Conservation (phyloP, 2,888 invertebrate species). For the Hipparchia sbordonii region DNA sequence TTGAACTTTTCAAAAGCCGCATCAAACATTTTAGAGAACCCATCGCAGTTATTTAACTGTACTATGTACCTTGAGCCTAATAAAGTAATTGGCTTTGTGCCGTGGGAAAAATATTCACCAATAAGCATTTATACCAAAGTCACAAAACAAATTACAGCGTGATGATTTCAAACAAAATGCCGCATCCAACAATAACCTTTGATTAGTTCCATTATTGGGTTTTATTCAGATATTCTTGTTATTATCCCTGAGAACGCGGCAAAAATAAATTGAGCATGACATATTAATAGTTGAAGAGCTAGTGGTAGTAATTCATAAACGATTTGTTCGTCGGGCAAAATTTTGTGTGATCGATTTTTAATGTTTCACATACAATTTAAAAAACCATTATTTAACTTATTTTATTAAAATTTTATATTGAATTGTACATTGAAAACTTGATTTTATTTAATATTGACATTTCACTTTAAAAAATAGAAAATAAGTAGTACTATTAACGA, state of each 20-base stretch:
- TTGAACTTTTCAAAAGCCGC: not conserved
- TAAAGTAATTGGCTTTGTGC: not conserved
- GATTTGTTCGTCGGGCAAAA: not conserved
- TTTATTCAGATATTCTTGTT: slow-evolving; percentile 31
- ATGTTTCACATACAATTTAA: too few relatives aligned
- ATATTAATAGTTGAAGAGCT: slow-evolving; percentile 26
- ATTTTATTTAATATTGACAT: too few relatives aligned
- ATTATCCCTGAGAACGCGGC: slow-evolving; percentile 32
- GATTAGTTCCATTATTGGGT: slow-evolving; percentile 21
- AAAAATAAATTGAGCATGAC: slow-evolving; percentile 38
- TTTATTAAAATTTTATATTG: too few relatives aligned
- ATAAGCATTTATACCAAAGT: slow-evolving; percentile 9
- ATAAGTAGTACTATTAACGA: too few relatives aligned
- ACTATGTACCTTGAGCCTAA: not conserved
- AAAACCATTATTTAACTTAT: too few relatives aligned
- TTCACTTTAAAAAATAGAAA: too few relatives aligned
- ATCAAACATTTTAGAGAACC: not conserved
- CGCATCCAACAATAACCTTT: slow-evolving; percentile 13
- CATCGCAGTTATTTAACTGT: not conserved
- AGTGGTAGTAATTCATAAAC: too few relatives aligned
- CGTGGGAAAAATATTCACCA: slow-evolving; percentile 5
- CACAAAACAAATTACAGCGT: slow-evolving; percentile 17
- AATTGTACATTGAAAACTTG: too few relatives aligned
- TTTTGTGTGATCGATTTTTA: not conserved
- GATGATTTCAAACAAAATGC: slow-evolving; percentile 14